Evolutionary conservation across 2,888 invertebrate species (phyloP), one percentile per base, ranked within the genome.

Genomic region (Dicyrtoma fusca): DNA sequence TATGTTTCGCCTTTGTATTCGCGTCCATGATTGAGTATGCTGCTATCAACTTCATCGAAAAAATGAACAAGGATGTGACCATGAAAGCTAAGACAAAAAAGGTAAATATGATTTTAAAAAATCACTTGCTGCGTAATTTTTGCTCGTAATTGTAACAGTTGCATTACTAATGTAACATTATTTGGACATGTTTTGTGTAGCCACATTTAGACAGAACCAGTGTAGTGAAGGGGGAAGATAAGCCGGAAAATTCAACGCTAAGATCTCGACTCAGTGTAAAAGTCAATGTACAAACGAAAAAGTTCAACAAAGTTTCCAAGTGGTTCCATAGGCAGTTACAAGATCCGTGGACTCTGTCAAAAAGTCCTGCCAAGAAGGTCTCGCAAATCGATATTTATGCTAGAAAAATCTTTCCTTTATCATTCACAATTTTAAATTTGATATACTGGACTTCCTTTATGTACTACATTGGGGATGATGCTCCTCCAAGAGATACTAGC

Each of bases 1-100:
- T 87, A 81, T 88, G 87, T 82, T 87, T 88, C 81, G 86, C 87
- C 19, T 88, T 88, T 82, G 88, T 88, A 42, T 88, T 88, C 81
- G 87, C 87, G 14, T 87, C 88, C 1, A 84, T 88, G 78, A 83
- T 88, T 45, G 88, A 88, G 81, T 88, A 88, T 81, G 88, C 88
- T 0, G 86, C 86, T 49, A 88, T 88, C 76, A 88, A 88, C 82
- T 88, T 83, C 81, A 81, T 83, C 17, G 87, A 87, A 79, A 84
- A 85, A 78, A 85, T 87, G 81, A 83, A 84, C 5, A 85, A 85
- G 77, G 82, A 83, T 63, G 77, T 83, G 51, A 82, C 81, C 42
- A 78, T 79, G 17, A 79, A 82, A 63, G 74, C 82, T n/a, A 81
- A 82, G 80, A 71, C 72, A 10, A 75, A 80, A 65, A 78, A 77